Conservation (phyloP, 2,113 vertebrate species). For the Sarotherodon lohbergeri region DNA sequence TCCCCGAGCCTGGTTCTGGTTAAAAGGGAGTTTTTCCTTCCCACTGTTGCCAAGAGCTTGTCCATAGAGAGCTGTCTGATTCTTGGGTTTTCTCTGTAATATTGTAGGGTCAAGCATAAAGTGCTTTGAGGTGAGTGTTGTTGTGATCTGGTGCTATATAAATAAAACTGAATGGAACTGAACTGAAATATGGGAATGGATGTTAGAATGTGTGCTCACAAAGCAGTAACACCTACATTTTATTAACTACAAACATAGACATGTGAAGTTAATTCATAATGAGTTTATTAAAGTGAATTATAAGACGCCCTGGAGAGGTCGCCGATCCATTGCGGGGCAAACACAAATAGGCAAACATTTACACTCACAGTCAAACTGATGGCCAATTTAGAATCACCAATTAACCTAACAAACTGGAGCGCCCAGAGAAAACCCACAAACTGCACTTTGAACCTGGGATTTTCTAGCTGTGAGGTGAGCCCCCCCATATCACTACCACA, state of each 20-base stretch:
- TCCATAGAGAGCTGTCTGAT: not conserved
- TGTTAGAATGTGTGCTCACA: not conserved
- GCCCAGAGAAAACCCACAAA: not conserved
- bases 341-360: not conserved
- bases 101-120: not conserved
- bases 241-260: not conserved
- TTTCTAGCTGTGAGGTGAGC: not conserved
- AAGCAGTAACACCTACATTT: not conserved
- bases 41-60: not conserved
- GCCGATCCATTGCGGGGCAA: not conserved
- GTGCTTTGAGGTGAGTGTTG: not conserved
- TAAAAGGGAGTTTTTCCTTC: not conserved
- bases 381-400: not conserved
- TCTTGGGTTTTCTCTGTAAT: not conserved
- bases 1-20: not conserved
- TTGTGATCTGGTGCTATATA: not conserved
- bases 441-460: fast-evolving
- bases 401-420: not conserved
- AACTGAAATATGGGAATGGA: not conserved
- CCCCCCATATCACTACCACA: not conserved
- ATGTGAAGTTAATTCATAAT: not conserved
- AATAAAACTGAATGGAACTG: not conserved
- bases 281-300: not conserved
- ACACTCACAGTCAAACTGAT: not conserved
- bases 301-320: not conserved